A percentile compares a stretch with the other conserved stretches of the same genome.
Conservation (phyloP, 2,888 invertebrate genomes). For the Chymomyza fuscimana region DNA sequence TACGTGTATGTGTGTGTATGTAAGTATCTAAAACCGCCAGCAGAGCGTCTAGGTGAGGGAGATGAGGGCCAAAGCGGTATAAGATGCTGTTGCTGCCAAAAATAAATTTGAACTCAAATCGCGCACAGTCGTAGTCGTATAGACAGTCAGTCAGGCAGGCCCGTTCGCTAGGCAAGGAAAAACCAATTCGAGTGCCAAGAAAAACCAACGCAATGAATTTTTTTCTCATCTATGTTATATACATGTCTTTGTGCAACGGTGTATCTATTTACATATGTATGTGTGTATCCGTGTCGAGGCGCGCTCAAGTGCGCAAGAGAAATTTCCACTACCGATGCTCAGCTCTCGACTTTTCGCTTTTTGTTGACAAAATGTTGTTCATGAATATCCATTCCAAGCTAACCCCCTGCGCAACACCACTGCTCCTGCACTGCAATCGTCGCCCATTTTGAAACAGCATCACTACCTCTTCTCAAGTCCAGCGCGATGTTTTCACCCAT, state of each 20-base stretch:
- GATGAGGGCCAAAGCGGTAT: conserved; percentile 24
- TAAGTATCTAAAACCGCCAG: conserved; percentile 13
- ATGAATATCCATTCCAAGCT: not conserved
- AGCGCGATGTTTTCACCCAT: conserved; percentile 26
- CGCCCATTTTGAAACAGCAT: not conserved
- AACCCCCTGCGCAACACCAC: not conserved
- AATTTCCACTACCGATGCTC: conserved; percentile 15
- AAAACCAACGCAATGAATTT: conserved; percentile 68
- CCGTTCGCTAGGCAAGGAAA: conserved; percentile 42
- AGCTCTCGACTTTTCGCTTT: not conserved
- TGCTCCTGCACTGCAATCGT: not conserved
- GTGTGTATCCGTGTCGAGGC: conserved; percentile 29
- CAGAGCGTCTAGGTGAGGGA: conserved; percentile 6
- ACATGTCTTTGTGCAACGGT: not conserved
- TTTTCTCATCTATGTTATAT: conserved; percentile 21
- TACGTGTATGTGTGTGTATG: conserved; percentile 17
- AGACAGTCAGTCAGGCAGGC: not conserved
- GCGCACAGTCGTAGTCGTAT: conserved; percentile 36
- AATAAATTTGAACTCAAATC: conserved; percentile 73
- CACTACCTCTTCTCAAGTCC: not conserved
- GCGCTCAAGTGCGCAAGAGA: conserved; percentile 55
- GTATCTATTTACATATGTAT: not conserved
- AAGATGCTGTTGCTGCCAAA: conserved; percentile 68
- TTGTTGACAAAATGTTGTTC: not conserved
- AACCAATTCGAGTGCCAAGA: conserved; percentile 61